phyloP scores from a whole-genome alignment of 2,797 vertebrate genomes.

The Pelobates cultripes region DNA sequence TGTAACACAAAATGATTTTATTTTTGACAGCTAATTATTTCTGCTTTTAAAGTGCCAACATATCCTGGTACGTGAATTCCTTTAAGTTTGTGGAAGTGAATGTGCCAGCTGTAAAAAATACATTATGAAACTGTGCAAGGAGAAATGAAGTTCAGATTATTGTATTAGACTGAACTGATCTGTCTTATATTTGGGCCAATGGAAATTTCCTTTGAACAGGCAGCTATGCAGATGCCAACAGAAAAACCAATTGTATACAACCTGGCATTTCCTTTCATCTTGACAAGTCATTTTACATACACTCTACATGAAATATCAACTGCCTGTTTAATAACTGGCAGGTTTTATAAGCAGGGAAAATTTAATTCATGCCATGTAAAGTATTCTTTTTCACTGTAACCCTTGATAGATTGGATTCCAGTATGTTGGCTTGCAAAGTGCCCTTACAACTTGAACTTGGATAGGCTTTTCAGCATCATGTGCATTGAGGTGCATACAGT shows the following conservation, averaged over 20 bases:
- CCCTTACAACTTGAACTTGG: conserved; percentile 49
- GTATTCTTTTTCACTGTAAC: conserved; percentile 40
- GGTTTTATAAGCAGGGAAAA: conserved; percentile 32
- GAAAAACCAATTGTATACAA: conserved; percentile 48
- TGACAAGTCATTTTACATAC: conserved; percentile 49
- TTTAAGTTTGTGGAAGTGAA: conserved; percentile 15
- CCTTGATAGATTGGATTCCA: conserved; percentile 41
- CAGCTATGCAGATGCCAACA: conserved; percentile 43
- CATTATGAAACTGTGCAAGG: conserved; percentile 31
- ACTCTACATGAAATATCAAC: conserved; percentile 50
- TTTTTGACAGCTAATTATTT: too few relatives aligned
- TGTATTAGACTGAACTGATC: conserved; percentile 33
- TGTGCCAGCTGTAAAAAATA: conserved; percentile 30
- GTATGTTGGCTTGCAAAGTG: conserved; percentile 37
- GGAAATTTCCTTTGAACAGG: conserved; percentile 50
- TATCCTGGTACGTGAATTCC: too few relatives aligned
- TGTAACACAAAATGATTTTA: too few relatives aligned
- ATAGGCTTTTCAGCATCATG: conserved; percentile 45
- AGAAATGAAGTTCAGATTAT: conserved; percentile 49
- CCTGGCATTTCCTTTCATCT: conserved; percentile 51
- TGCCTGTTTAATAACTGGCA: conserved; percentile 43
- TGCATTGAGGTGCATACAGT: conserved; percentile 41
- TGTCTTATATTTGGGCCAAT: conserved; percentile 48
- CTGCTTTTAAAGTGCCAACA: too few relatives aligned
- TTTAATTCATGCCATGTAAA: conserved; percentile 42